A percentile compares a stretch with the other conserved stretches of the same genome.
These are phyloP conservation scores for Bimastos eiseni DNA, from an alignment of 2,888 invertebrate species.

Conservation along the genomic window DNA sequence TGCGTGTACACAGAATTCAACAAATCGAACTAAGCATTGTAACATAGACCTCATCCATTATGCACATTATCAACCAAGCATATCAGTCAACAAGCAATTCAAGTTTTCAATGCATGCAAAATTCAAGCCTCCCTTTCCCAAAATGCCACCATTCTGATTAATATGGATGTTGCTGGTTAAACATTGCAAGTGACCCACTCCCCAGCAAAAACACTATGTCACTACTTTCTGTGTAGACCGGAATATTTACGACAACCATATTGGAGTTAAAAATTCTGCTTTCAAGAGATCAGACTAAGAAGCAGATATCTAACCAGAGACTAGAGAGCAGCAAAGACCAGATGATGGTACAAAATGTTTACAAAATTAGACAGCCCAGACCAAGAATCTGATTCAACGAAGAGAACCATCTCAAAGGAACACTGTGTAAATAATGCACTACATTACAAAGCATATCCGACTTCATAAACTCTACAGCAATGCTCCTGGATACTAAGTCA, in stretches of 20 bases:
- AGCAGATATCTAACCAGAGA: background rate
- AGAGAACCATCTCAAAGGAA: background rate
- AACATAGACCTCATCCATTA: conserved; percentile 13
- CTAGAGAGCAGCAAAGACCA: background rate
- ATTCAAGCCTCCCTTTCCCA: background rate
- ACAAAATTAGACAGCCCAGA: background rate
- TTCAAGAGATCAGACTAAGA: background rate
- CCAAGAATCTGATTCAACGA: background rate
- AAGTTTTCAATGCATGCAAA: conserved; percentile 5
- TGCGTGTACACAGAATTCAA: background rate
- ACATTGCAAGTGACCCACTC: background rate
- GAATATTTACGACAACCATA: background rate
- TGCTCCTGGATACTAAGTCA: background rate
- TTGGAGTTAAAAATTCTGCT: background rate
- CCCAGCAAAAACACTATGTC: conserved; percentile 13
- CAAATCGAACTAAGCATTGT: background rate
- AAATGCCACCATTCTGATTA: too few relatives aligned
- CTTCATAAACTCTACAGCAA: conserved; percentile 13
- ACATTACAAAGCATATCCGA: background rate
- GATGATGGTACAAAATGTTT: background rate
- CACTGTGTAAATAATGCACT: background rate
- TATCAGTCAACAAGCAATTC: background rate
- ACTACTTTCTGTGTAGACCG: background rate
- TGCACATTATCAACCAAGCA: background rate
- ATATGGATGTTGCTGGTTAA: too few relatives aligned